Evolutionary conservation across 2,888 invertebrate genomes (phyloP).

Genomic region (Tenthredo mesomela): DNA sequence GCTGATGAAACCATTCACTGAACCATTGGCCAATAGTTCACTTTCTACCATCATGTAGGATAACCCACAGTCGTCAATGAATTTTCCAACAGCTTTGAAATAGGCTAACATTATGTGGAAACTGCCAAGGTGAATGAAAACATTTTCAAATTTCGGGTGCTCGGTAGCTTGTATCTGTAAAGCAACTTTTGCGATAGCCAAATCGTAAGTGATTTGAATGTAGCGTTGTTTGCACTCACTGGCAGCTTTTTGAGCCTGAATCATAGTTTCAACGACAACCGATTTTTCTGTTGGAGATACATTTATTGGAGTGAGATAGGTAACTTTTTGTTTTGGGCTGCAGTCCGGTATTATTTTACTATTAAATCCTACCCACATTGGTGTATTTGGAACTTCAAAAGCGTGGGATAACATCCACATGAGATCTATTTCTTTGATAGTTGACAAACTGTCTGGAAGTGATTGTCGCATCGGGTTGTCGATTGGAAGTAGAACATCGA

Average conservation of each 20-base stretch:
- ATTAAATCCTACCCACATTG: conserved; percentile 71
- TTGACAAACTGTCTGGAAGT: conserved; percentile 32
- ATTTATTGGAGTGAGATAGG: conserved; percentile 68
- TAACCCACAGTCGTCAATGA: conserved; percentile 62
- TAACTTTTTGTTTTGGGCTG: conserved; percentile 61
- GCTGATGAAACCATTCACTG: conserved; percentile 58
- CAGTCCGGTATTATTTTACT: conserved; percentile 59
- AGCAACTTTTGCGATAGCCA: conserved; percentile 65
- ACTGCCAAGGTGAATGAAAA: conserved; percentile 65
- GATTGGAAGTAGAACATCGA: conserved; percentile 48
- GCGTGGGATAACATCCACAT: conserved; percentile 63
- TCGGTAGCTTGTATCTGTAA: conserved; percentile 63
- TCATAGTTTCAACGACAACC: conserved; percentile 65
- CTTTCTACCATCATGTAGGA: conserved; percentile 61
- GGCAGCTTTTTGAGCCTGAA: conserved; percentile 60
- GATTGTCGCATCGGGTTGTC: conserved; percentile 34
- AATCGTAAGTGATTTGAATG: conserved; percentile 66
- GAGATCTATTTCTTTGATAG: conserved; percentile 52
- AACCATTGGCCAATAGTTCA: conserved; percentile 64
- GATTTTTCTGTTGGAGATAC: conserved; percentile 65
- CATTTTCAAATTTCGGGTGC: conserved; percentile 56
- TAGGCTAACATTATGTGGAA: conserved; percentile 68
- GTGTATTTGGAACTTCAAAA: conserved; percentile 62
- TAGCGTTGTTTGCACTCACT: conserved; percentile 60
- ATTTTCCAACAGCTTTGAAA: conserved; percentile 70